Percentiles rank a stretch among this genome's conserved stretches.
Conservation (phyloP, 2,113 vertebrate species). For the Montifringilla adamsi region DNA sequence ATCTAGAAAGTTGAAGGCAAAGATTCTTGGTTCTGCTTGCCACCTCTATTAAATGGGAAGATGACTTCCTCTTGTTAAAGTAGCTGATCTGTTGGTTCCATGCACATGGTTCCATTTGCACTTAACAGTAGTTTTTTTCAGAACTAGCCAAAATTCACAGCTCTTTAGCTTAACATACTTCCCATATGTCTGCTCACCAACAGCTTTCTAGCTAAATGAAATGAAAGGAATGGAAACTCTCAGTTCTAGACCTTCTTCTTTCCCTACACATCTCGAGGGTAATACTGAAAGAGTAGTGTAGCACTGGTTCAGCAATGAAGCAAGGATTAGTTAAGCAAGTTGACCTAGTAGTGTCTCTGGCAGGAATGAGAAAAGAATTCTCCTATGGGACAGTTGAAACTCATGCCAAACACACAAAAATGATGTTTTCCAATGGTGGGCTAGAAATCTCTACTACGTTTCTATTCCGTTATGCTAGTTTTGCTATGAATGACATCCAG, state of each 20-base stretch:
- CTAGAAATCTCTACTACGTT: neutral
- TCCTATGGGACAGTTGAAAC: neutral
- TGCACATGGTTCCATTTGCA: neutral
- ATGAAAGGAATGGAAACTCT: neutral
- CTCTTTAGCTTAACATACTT: conserved; percentile 14
- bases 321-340: neutral
- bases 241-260: neutral
- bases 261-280: neutral
- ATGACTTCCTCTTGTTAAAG: neutral
- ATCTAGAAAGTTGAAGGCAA: neutral
- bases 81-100: neutral
- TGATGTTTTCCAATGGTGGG: neutral
- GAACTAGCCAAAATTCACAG: neutral
- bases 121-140: neutral
- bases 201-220: neutral
- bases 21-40: neutral
- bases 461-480: neutral
- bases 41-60: neutral
- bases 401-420: neutral
- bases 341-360: neutral
- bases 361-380: neutral
- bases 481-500: neutral
- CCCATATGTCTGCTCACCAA: neutral
- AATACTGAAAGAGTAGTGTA: neutral
- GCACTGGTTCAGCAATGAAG: neutral